Evolutionary conservation across 2,888 invertebrate species (phyloP).

Genomic region (Brenthis ino): DNA sequence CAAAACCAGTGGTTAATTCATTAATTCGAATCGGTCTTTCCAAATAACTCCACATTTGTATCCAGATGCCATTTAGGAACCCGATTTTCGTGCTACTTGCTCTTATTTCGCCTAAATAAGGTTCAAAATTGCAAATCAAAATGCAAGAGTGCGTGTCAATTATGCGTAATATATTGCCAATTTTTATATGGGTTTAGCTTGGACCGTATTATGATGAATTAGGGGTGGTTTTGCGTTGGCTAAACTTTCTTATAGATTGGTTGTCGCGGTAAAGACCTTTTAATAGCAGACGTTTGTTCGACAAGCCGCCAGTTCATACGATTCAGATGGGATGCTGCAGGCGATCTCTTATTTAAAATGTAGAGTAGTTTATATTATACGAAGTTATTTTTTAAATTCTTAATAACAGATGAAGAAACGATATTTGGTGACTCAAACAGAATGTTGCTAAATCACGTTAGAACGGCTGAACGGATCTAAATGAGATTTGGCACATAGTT

Average conservation of each 20-base stretch:
- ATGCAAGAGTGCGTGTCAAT: slow-evolving; percentile 44
- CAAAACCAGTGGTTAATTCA: slow-evolving; percentile 56
- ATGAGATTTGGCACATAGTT: too few species aligned
- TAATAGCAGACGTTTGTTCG: slow-evolving; percentile 64
- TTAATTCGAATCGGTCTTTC: slow-evolving; percentile 54
- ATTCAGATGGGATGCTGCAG: slow-evolving; percentile 61
- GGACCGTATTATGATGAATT: slow-evolving; percentile 26
- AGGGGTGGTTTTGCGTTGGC: slow-evolving; percentile 36
- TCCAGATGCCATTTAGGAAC: slow-evolving; percentile 34
- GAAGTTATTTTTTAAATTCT: too few species aligned
- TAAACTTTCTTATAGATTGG: slow-evolving; percentile 39
- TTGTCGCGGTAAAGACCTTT: slow-evolving; percentile 70
- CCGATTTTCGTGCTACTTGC: slow-evolving; percentile 19
- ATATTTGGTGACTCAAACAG: too few species aligned
- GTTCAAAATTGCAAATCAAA: slow-evolving; percentile 30
- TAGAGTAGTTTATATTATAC: slow-evolving; percentile 43
- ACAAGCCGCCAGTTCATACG: slow-evolving; percentile 56
- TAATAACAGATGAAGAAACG: too few species aligned
- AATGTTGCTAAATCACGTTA: too few species aligned
- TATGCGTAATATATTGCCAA: slow-evolving; percentile 37
- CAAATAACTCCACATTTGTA: slow-evolving; percentile 50
- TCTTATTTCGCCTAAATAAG: slow-evolving; percentile 28
- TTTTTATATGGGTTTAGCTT: slow-evolving; percentile 27
- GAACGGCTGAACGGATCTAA: too few species aligned
- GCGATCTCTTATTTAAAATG: slow-evolving; percentile 62